phyloP scores from a whole-genome alignment of 2,797 vertebrate genomes.

The Anableps anableps region DNA sequence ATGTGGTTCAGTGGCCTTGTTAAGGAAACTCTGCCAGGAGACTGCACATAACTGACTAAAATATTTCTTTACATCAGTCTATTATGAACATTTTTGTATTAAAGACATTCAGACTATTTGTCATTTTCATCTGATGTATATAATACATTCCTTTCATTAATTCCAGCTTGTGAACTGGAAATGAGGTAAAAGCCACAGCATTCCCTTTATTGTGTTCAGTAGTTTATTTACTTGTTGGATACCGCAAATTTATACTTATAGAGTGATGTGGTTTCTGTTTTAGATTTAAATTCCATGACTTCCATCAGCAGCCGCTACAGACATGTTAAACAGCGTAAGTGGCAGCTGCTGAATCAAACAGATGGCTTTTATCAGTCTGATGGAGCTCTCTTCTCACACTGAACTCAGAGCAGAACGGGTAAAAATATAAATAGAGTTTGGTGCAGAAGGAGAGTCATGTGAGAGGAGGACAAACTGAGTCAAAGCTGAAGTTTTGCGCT shows the following conservation, averaged over 20 bases:
- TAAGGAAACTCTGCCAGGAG: background rate
- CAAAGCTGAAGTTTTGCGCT: background rate
- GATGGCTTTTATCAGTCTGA: background rate
- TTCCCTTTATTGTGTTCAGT: background rate
- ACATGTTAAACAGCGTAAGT: background rate
- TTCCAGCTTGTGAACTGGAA: too few relatives aligned
- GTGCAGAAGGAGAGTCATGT: conserved; percentile 39
- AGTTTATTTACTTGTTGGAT: background rate
- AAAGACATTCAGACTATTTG: background rate
- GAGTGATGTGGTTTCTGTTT: background rate
- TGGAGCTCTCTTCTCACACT: background rate
- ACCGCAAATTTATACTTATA: background rate
- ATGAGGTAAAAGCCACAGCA: background rate
- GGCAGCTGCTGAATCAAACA: background rate
- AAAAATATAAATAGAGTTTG: conserved; percentile 22
- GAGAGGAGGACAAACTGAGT: conserved; percentile 19
- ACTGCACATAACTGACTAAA: background rate
- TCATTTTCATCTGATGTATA: background rate
- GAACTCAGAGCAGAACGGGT: conserved; percentile 14
- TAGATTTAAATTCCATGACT: background rate
- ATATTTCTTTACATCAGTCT: background rate
- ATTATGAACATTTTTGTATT: background rate
- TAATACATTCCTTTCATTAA: background rate
- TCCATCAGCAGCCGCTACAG: background rate
- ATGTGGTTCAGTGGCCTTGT: background rate